phyloP scores from a whole-genome alignment of 2,113 vertebrate genomes.

The Nothocercus nigrocapillus region DNA sequence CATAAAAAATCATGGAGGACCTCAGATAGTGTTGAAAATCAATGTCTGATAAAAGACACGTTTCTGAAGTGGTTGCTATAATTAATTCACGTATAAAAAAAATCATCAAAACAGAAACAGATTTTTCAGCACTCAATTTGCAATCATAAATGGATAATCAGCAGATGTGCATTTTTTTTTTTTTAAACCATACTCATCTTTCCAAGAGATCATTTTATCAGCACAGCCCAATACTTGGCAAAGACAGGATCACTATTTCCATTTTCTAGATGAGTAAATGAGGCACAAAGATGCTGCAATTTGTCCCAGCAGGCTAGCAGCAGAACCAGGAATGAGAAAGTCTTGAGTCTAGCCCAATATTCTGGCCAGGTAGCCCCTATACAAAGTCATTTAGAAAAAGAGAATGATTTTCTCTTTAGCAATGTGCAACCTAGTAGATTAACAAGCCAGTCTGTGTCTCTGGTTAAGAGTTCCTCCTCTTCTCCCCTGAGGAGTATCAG shows the following conservation, averaged over 20 bases:
- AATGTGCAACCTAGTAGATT: background rate
- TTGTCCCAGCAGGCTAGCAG: background rate
- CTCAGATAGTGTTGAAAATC: background rate
- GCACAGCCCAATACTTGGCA: background rate
- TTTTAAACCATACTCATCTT: background rate
- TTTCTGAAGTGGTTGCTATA: background rate
- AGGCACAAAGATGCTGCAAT: background rate
- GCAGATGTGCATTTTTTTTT: background rate
- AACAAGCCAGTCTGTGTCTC: background rate
- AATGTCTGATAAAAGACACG: accelerated
- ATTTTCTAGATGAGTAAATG: background rate
- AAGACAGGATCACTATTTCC: background rate
- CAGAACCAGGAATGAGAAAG: background rate
- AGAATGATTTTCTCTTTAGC: background rate
- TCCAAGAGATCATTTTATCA: background rate
- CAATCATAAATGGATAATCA: background rate
- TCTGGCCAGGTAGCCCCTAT: background rate
- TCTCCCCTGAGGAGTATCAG: background rate
- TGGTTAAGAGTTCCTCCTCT: background rate
- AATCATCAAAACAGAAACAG: background rate
- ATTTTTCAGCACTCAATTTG: background rate
- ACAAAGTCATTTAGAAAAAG: background rate
- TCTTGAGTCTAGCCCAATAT: background rate
- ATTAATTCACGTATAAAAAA: background rate
- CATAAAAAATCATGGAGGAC: background rate